phyloP scores from a whole-genome alignment of 2,888 invertebrate genomes.

The Nemotelus pantherinus region DNA sequence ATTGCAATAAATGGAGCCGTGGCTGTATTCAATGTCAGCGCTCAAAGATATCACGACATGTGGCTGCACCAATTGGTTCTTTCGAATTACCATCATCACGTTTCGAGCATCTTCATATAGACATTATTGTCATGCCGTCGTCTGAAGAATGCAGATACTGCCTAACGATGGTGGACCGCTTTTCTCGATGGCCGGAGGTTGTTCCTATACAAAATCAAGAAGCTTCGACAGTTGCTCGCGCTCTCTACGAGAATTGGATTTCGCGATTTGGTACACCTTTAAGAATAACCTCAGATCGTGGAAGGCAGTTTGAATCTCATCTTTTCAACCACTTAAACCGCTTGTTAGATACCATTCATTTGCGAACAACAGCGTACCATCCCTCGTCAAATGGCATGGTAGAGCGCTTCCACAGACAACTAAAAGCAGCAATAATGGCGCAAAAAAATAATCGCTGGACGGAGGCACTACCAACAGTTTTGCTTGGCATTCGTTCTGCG shows the following conservation, averaged over 20 bases:
- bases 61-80: too few relatives aligned
- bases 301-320: neutral
- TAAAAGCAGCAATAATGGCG: neutral
- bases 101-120: too few relatives aligned
- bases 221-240: neutral
- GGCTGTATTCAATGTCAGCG: too few relatives aligned
- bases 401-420: neutral
- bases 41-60: too few relatives aligned
- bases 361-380: neutral
- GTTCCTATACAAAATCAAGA: neutral
- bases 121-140: neutral
- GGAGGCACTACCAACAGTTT: neutral
- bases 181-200: neutral
- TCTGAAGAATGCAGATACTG: neutral
- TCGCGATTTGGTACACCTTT: neutral
- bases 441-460: neutral
- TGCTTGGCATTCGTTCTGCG: neutral
- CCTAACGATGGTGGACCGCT: neutral
- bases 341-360: neutral
- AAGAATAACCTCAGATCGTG: neutral
- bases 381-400: neutral
- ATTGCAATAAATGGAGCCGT: too few relatives aligned
- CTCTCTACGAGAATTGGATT: neutral
- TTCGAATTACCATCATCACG: too few relatives aligned
- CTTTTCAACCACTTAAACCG: neutral